Percentiles rank a stretch among this genome's conserved stretches.
These are phyloP conservation scores for Aptenodytes patagonicus DNA, from an alignment of 2,113 vertebrate species.

Conservation along the genomic window DNA sequence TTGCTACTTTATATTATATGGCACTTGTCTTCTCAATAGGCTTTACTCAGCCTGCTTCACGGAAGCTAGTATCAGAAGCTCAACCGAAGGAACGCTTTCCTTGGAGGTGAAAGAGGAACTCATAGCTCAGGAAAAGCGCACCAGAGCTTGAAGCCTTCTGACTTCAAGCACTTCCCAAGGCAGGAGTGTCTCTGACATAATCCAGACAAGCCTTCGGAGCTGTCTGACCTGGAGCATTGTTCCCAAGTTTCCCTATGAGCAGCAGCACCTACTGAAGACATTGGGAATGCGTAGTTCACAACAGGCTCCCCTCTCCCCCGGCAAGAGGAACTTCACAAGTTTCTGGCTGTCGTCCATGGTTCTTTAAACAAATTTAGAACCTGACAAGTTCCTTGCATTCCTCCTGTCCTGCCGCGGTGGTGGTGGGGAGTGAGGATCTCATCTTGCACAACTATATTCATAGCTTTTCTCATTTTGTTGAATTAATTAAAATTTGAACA, in stretches of 20 bases:
- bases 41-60: background rate
- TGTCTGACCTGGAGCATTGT: background rate
- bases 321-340: background rate
- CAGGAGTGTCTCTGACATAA: background rate
- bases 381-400: background rate
- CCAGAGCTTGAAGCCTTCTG: background rate
- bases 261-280: background rate
- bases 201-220: background rate
- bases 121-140: background rate
- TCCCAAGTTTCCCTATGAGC: background rate
- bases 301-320: background rate
- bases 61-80: background rate
- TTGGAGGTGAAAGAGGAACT: background rate
- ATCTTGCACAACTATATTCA: background rate
- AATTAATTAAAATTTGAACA: background rate
- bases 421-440: background rate
- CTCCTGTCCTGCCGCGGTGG: background rate
- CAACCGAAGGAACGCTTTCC: background rate
- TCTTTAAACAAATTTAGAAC: background rate
- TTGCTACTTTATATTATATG: background rate
- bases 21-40: background rate
- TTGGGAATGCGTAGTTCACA: accelerated
- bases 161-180: background rate
- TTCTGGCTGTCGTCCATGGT: background rate
- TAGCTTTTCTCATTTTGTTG: background rate